Evolutionary conservation across 2,113 vertebrate genomes (phyloP).

Genomic region (Columba livia): DNA sequence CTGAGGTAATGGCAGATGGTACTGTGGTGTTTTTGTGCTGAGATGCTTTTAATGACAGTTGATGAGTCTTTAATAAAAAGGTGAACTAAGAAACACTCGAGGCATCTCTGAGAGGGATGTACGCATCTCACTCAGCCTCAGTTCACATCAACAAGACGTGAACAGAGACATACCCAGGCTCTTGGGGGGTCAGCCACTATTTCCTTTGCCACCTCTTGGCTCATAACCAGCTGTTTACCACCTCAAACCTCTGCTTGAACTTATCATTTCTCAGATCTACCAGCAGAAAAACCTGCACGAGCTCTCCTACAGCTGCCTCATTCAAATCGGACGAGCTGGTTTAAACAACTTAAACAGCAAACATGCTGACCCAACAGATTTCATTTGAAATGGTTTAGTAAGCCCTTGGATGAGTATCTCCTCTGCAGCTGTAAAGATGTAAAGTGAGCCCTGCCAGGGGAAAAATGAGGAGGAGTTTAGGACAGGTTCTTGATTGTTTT

Average conservation of each 20-base stretch:
- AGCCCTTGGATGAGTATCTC: neutral
- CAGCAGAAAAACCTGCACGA: neutral
- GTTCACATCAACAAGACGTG: neutral
- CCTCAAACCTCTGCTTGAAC: neutral
- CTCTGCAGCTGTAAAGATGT: neutral
- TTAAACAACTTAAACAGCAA: neutral
- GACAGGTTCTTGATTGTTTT: neutral
- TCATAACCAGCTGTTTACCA: neutral
- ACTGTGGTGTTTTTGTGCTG: neutral
- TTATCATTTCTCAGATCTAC: neutral
- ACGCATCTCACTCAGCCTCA: neutral
- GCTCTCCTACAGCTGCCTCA: neutral
- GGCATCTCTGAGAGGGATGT: neutral
- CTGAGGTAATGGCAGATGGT: neutral
- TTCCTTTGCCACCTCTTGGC: neutral
- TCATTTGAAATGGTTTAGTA: neutral
- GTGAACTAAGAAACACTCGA: neutral
- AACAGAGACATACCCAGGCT: neutral
- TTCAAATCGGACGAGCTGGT: neutral
- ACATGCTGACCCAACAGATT: neutral
- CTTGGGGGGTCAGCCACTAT: neutral
- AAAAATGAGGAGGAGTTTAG: neutral
- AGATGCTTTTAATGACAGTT: neutral
- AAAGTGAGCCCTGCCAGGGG: neutral
- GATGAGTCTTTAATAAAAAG: neutral